These are phyloP conservation scores for Neopelma chrysocephalum DNA, from an alignment of 2,797 vertebrate species.

Conservation along the genomic window DNA sequence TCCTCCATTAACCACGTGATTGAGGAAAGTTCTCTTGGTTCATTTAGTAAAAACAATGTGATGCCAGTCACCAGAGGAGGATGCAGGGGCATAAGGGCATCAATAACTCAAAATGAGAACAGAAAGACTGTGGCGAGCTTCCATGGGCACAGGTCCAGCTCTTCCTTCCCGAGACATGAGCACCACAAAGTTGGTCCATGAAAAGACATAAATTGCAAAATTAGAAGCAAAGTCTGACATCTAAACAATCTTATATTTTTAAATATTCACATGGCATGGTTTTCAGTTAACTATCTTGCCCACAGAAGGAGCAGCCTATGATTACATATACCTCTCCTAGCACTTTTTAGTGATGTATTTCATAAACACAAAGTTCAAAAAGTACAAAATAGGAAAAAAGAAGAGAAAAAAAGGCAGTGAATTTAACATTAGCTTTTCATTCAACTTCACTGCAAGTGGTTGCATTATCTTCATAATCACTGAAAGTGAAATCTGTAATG, in stretches of 20 bases:
- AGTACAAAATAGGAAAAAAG: neutral
- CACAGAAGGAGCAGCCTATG: constrained; percentile 32
- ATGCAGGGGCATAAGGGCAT: neutral
- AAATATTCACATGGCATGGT: neutral
- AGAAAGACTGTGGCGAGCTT: neutral
- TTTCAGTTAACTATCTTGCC: constrained; percentile 32
- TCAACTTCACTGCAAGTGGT: neutral
- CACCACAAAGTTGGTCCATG: neutral
- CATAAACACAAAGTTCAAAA: constrained; percentile 19
- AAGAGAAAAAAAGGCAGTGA: neutral
- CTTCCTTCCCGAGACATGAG: neutral
- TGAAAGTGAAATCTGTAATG: neutral
- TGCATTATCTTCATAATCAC: neutral
- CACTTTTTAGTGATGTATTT: constrained; percentile 48
- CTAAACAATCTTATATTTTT: neutral
- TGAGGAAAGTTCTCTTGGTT: neutral
- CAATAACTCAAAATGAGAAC: accelerated
- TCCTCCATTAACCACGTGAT: neutral
- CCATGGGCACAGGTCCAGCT: neutral
- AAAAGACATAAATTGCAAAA: neutral
- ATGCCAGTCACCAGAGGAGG: neutral
- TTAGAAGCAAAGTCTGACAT: neutral
- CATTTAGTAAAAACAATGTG: neutral
- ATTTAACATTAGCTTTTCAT: neutral
- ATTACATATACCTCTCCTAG: constrained; percentile 16